Evolutionary conservation across 2,113 vertebrate species (phyloP), one percentile per base, ranked within the genome.

Genomic region (Ammodytes marinus): DNA sequence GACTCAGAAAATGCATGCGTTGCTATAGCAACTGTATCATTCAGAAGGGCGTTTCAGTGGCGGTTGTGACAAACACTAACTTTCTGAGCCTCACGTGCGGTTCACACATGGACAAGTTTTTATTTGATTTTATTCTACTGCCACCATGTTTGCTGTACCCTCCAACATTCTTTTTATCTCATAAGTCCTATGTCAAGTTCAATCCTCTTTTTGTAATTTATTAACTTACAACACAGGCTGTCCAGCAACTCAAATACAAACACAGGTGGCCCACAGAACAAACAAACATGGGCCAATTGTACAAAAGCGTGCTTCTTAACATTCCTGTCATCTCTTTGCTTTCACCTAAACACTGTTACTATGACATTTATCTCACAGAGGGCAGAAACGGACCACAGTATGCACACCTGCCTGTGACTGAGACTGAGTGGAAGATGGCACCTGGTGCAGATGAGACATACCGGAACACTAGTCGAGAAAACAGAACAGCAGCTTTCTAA

Each of bases 21-120:
- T 81, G 52, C 86, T 63, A 85, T 86, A 81, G 84, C 87, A 89
- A 90, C 88, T 59, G 75, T 69, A 83, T 61, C 80, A 49, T 39
- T 64, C 43, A 27, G 53, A 66, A 9, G 12, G 66, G 57, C 47
- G 0, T 50, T 58, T 66, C 63, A 53, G 83, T 46, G 60, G 54
- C 15, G 13, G 35, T 42, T 40, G 46, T 19, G 53, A 81, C 14
- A 42, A 69, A 78, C 59, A 67, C 65, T 53, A 80, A 81, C 78
- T 87, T 80, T 83, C 50, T 49, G 40, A 85, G 42, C 65, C 54
- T 59, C 35, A 13, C 7, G 46, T 14, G 39, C 9, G 4, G 8
- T 6, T 19, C 69, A 71, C 50, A 13, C 17, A 42, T 5, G 7
- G 17, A 60, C 27, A 59, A 3, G 5, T 52, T 47, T 0, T 1